Evolutionary conservation across 2,888 invertebrate species (phyloP), one percentile per base, ranked within the genome.

Genomic region (Rhaphigaster nebulosa): DNA sequence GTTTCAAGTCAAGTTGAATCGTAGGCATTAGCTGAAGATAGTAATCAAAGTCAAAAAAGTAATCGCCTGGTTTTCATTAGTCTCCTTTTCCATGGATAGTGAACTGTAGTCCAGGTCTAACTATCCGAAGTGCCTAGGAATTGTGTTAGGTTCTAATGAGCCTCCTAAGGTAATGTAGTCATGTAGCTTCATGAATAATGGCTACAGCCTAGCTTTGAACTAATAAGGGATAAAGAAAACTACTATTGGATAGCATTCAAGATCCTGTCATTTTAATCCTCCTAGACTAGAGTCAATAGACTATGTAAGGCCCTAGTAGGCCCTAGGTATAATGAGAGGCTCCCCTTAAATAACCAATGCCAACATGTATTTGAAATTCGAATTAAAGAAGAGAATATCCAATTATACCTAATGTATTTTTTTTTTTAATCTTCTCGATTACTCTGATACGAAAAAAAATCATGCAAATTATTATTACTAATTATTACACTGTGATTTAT

Each of bases 11-110:
- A 23, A 41, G 45, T 50, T n/a, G 45, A 45, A 84, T 84, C 45
- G n/a, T 50, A 45, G n/a, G 13, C 84, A 6, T n/a, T 45, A 26
- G 15, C 15, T n/a, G n/a, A 45, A 84, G n/a, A 23, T 18, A n/a
- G n/a, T 84, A 45, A 84, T 50, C 84, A 50, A 84, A 45, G 45
- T 38, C 80, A 65, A 65, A 65, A 60, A 65, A 18, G 18, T 38
- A 50, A n/a, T 45, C 23, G 45, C n/a, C 84, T 84, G 5, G 45
- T 84, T 84, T 84, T 23, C 45, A 84, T 84, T 84, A 84, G 45
- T n/a, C 0, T 45, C n/a, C n/a, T 6, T 8, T 45, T 50, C 6
- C 84, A 26, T 26, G 12, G 12, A 76, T 38, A 10, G 13, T 13
- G 4, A 23, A 56, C 56, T 23, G 26, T 29, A 29, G 5, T 34